Base-by-base conservation (phyloP, 2,113 vertebrate species). In the Neodontobutis hainanensis region DNA sequence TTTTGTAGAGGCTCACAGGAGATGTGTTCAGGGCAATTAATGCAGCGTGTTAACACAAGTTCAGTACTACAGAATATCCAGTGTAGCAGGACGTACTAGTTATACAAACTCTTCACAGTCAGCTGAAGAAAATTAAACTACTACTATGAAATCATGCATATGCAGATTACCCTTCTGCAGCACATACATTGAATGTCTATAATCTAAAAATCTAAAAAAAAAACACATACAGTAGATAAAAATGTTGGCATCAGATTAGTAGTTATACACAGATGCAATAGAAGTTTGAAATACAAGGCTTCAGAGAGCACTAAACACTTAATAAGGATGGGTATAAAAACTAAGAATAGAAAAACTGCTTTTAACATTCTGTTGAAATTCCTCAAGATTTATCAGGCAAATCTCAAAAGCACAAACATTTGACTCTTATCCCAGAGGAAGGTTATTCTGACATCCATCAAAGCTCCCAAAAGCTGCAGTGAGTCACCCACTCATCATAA, bases 401-500 rank as follows among this genome's bases (percentile, higher is more conserved):
- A 47, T 34, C 15, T 47, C 10, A 48, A 75, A 61, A 72, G 43
- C 14, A 45, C 49, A 68, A 75, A 61, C 9, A 43, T 59, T 35
- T 59, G 57, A 58, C 55, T 62, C 68, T 59, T 42, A 36, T 68
- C 70, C 42, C 56, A 43, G 47, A 40, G 9, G 62, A 71, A 74
- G 51, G 60, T 71, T 68, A 19, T 59, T 68, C 58, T 70, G 72
- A 70, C 65, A 57, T 77, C 49, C 70, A 59, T 75, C 67, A 80
- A 36, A 71, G 59, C 34, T 49, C 64, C 65, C 9, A 66, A 45
- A 70, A 75, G 68, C 64, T 57, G 50, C 11, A 0, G 7, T 65
- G 73, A 77, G 45, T 70, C 68, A 70, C 16, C 11, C 12, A 4
- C 43, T 56, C 52, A 61, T 32, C 58, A 48, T 38, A 38, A 75